Base-by-base conservation (phyloP, 2,888 invertebrate genomes). In the Atethmia centrago region DNA sequence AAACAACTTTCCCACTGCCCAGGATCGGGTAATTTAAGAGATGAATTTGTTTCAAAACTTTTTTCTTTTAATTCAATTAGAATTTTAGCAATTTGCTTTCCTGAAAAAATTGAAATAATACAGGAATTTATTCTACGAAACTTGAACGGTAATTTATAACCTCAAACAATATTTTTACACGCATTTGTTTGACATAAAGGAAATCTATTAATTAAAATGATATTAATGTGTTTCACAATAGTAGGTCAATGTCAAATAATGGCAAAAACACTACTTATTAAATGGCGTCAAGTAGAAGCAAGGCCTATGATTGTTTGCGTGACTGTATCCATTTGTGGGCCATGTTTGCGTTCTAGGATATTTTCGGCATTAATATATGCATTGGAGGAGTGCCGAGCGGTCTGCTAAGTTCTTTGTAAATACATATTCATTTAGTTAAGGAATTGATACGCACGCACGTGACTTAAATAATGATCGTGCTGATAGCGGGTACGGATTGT, bases 251-350 rank as follows among this genome's bases (percentile, higher is more conserved):
- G 87, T 77, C 76, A 74, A 67, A 72, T 64, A 65, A 63, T 82
- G 49, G 80, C 76, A 31, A 79, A 86, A 79, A 76, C 36, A n/a
- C 40, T 84, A 77, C 74, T 79, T 82, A 76, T 61, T 74, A 84
- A 82, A 84, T 75, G 66, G 80, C 82, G 77, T 85, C 77, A 84
- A 87, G 82, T 78, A 84, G 85, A 84, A 85, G 79, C 83, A 84
- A 86, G 81, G 79, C 80, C 86, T 79, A 75, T 76, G 83, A 85
- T 84, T 84, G 83, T 76, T 93, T 88, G 93, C 93, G 93, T 94
- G 93, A 92, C 92, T 71, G 77, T 79, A 86, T 87, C 87, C 90
- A 93, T 93, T 93, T 90, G 87, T 85, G 47, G 70, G 84, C 80
- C 77, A 85, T 88, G 87, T 92, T 91, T 88, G 74, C 85, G 89